A percentile compares a stretch with the other conserved stretches of the same genome.
Evolutionary conservation across 2,888 invertebrate species (phyloP).

Genomic region (Cephonodes hylas): DNA sequence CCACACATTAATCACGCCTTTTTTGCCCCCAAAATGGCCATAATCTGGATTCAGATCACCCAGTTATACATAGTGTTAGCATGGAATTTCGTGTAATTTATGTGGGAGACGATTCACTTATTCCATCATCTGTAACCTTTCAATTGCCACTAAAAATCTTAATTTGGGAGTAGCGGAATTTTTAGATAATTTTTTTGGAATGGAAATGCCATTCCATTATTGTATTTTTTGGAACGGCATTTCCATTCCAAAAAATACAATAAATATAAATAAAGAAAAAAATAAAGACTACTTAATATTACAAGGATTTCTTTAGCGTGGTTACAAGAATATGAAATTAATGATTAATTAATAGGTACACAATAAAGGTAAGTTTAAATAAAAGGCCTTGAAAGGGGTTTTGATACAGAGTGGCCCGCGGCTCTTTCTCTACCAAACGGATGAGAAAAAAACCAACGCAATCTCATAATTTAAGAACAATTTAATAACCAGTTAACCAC

Average conservation of each 20-base stretch:
- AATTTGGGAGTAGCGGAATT: no score
- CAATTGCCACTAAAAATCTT: no score
- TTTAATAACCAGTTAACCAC: slow-evolving; percentile 62
- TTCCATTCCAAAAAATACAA: no score
- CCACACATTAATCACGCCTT: neutral
- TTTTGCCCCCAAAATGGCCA: neutral
- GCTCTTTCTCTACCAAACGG: slow-evolving; percentile 6
- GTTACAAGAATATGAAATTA: neutral
- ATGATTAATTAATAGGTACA: neutral
- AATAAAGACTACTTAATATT: no score
- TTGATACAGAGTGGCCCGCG: neutral
- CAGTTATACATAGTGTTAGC: neutral
- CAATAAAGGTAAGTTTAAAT: no score
- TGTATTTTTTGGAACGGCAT: no score
- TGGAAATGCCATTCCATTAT: no score
- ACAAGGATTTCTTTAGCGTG: neutral
- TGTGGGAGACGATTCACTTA: neutral
- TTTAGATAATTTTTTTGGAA: no score
- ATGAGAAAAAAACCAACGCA: neutral
- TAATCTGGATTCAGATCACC: neutral
- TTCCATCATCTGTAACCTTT: no score
- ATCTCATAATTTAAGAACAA: slow-evolving; percentile 33
- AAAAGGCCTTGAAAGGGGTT: neutral
- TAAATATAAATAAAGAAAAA: no score
- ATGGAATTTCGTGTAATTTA: neutral